These are phyloP conservation scores for Periophthalmus modestus DNA, from an alignment of 2,113 vertebrate genomes.

Conservation along the genomic window DNA sequence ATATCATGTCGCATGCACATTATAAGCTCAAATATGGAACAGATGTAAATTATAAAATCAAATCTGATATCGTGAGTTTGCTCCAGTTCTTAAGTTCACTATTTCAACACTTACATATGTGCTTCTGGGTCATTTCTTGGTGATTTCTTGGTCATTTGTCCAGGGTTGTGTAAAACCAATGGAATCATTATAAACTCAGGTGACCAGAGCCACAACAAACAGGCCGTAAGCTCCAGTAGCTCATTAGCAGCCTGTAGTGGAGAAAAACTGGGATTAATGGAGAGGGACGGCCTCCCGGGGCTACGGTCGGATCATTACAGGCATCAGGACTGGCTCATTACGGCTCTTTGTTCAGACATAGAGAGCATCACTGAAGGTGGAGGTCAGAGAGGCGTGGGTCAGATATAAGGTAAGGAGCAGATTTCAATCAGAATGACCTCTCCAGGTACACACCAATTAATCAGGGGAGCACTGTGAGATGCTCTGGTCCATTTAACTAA, in stretches of 20 bases:
- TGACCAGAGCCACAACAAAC: conserved; percentile 18
- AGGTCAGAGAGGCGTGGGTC: neutral
- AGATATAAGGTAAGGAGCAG: neutral
- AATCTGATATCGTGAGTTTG: too few species aligned
- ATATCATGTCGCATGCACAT: too few species aligned
- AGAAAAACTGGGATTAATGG: conserved; percentile 32
- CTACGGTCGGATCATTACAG: conserved; percentile 20
- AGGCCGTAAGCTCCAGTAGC: conserved; percentile 9
- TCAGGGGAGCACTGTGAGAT: neutral
- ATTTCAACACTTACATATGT: neutral
- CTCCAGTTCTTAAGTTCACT: neutral
- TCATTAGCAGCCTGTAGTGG: conserved; percentile 20
- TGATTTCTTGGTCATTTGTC: conserved; percentile 6
- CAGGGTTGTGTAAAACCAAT: conserved; percentile 12
- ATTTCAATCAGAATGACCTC: conserved; percentile 28
- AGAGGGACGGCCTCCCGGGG: conserved; percentile 8
- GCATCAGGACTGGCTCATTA: conserved; percentile 40
- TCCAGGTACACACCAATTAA: conserved; percentile 5
- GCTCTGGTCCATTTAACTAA: conserved; percentile 1
- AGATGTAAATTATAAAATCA: too few species aligned
- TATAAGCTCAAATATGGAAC: too few species aligned
- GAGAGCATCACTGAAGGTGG: conserved; percentile 4
- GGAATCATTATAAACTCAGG: conserved; percentile 18
- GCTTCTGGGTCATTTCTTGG: conserved; percentile 4
- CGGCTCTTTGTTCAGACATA: conserved; percentile 19